A percentile compares a stretch with the other conserved stretches of the same genome.
phyloP scores from a whole-genome alignment of 2,888 invertebrate genomes.

The Molanna angustata region DNA sequence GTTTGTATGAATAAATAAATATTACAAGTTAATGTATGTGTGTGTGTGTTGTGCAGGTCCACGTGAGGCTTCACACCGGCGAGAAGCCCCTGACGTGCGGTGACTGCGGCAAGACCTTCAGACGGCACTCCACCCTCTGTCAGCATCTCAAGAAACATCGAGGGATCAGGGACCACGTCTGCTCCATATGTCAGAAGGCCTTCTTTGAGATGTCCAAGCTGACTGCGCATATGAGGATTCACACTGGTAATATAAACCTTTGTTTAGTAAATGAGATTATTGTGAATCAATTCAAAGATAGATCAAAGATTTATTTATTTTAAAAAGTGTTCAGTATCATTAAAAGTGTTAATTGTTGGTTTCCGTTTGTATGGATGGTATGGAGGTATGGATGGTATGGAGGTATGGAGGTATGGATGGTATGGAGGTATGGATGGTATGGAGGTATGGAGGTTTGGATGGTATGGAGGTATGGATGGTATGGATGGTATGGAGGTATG shows the following conservation, averaged over 20 bases:
- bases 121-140: conserved; percentile 53
- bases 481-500: too few species aligned
- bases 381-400: too few species aligned
- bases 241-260: conserved; percentile 42
- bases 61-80: conserved; percentile 52
- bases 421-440: too few species aligned
- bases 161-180: conserved; percentile 52
- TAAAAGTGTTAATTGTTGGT: too few species aligned
- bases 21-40: not conserved
- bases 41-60: conserved; percentile 40
- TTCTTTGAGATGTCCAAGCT: conserved; percentile 56
- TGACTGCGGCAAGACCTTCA: conserved; percentile 53
- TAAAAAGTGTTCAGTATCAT: too few species aligned
- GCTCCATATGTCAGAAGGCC: conserved; percentile 47
- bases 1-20: not conserved
- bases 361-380: too few species aligned
- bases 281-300: too few species aligned
- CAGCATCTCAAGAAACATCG: conserved; percentile 56
- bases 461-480: too few species aligned
- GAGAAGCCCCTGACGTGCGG: conserved; percentile 52
- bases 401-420: too few species aligned
- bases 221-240: conserved; percentile 53
- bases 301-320: too few species aligned
- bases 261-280: not conserved
- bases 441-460: too few species aligned